Base-by-base conservation (phyloP, 2,113 vertebrate genomes). In the Petrocephalus zakoni region DNA sequence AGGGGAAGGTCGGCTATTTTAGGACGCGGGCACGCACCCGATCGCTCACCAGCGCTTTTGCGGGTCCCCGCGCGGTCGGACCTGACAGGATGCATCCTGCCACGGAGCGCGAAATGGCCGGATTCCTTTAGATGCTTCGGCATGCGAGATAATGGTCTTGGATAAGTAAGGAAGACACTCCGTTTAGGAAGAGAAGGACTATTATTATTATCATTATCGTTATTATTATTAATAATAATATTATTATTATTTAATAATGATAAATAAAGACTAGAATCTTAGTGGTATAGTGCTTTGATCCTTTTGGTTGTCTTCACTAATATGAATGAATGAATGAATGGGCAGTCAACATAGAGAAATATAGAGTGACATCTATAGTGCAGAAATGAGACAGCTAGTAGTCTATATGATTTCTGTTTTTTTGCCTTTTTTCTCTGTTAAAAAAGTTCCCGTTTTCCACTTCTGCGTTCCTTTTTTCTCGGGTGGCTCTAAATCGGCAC, bases 301-400 rank as follows among this genome's bases (percentile, higher is more conserved):
- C 90, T 93, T 94, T 90, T 92, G 47, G 92, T 92, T 91, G 89
- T 87, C 91, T 92, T 34, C 88, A 25, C 81, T 47, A 29, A 15
- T 34, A 49, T 34, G 21, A 37, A 88, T 91, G 90, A 49, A 93
- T 91, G 90, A 90, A 88, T 90, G 52, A 88, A 88, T 90, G 52
- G 87, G 88, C 25, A 42, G 37, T 53, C 52, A 53, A 42, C 42
- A 42, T 42, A 42, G 52, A 53, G 52, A 19, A 55, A 55, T 19
- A 55, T 49, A 58, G 5, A 22, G 56, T n/a, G 58, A 85, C 88
- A 58, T 87, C 90, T 89, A 83, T 64, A 49, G 46, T 82, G 89
- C 91, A 90, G 83, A 85, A 53, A 55, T 7, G 37, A 17, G 55
- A 29, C 34, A 91, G 86, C 90, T 75, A 7, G 9, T 1, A 29